Evolutionary conservation across 2,888 invertebrate species (phyloP).

Genomic region (Danaus chrysippus): DNA sequence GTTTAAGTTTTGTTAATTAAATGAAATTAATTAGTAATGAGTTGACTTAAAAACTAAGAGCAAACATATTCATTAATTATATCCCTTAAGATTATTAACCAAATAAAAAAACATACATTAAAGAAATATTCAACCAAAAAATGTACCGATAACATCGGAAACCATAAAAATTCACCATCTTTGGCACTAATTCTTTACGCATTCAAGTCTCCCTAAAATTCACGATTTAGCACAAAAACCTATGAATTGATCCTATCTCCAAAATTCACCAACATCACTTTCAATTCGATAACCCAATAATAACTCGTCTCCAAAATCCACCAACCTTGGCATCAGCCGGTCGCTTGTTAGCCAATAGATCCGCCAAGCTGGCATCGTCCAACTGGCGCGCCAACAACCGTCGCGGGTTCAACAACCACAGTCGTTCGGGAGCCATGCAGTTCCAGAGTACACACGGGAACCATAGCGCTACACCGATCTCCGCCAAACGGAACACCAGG

Average conservation of each 20-base stretch:
- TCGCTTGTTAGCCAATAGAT: constrained; percentile 51
- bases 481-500: constrained; percentile 92
- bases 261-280: too few relatives aligned
- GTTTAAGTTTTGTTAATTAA: not conserved
- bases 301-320: not conserved
- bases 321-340: constrained; percentile 63
- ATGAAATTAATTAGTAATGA: not conserved
- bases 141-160: too few relatives aligned
- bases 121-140: too few relatives aligned
- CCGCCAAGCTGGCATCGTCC: constrained; percentile 76
- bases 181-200: too few relatives aligned
- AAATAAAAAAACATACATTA: too few relatives aligned
- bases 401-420: constrained; percentile 96
- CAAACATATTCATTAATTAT: not conserved
- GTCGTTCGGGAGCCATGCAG: constrained; percentile 94
- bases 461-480: constrained; percentile 96
- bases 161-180: too few relatives aligned
- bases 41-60: not conserved
- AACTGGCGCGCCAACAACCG: constrained; percentile 86
- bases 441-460: constrained; percentile 98
- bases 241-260: too few relatives aligned
- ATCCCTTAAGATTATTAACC: too few relatives aligned
- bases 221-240: too few relatives aligned
- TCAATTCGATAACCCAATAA: too few relatives aligned
- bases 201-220: too few relatives aligned